Base-by-base conservation (phyloP, 2,113 vertebrate species). In the Melierax canorus region DNA sequence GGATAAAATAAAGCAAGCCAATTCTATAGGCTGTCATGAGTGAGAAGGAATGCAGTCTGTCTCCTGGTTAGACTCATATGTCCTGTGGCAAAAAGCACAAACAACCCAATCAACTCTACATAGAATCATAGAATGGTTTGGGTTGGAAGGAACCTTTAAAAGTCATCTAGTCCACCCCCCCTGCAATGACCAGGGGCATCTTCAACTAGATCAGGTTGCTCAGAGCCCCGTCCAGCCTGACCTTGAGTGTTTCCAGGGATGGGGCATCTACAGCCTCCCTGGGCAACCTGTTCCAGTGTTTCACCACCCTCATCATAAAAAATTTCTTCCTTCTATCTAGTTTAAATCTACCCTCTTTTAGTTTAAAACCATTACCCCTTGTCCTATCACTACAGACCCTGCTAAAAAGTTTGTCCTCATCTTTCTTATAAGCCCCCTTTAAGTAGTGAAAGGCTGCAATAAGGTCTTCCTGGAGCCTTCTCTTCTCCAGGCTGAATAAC, bases 361-460 rank as follows among this genome's bases (percentile, higher is more conserved):
- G 15, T 15, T 59, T 71, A 43, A 68, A 73, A 64, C 4, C 23
- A 43, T 48, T 22, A 48, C 4, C 7, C 36, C n/a, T 59, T 23
- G 5, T 17, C 22, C 59, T 68, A 3, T 30, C 0, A 1, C 51
- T 12, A 32, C 30, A 80, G 11, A 5, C 15, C 50, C 36, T 56
- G 3, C 10, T 62, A 63, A 79, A 55, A 71, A 29, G 56, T 23
- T 22, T 46, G 12, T 63, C 13, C 24, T 8, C 15, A n/a, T 46
- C 45, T 46, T 46, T 46, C 36, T 36, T 50, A 11, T 10, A 89
- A 24, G 21, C 9, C 26, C 24, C 17, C 32, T 50, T 66, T 30
- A 43, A 41, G 21, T 19, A 50, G 1, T 32, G 48, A 14, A 71
- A 55, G 15, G 56, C 8, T 0, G 0, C 43, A 19, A 20, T 15